phyloP scores from a whole-genome alignment of 2,113 vertebrate species.

The Pelvicachromis taeniatus region DNA sequence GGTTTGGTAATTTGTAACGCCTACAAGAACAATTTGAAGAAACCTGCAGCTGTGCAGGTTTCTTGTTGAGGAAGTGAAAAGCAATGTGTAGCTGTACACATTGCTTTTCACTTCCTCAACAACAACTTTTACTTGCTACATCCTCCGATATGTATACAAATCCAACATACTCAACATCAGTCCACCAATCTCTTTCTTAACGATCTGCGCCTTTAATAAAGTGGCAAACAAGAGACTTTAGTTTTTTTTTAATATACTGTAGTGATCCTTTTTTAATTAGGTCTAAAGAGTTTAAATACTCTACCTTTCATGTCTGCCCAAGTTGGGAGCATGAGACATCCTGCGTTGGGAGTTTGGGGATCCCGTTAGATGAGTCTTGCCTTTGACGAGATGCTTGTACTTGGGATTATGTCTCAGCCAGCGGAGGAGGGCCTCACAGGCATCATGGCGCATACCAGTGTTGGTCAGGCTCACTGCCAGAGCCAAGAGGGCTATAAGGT shows the following conservation, averaged over 20 bases:
- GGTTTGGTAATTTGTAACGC: not conserved
- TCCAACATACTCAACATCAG: not conserved
- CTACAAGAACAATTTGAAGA: not conserved
- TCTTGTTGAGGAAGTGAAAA: too few relatives aligned
- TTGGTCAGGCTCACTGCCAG: constrained; percentile 97
- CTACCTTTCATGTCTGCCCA: constrained; percentile 50
- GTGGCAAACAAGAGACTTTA: not conserved
- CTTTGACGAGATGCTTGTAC: constrained; percentile 87
- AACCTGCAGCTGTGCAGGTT: too few relatives aligned
- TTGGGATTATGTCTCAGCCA: constrained; percentile 95
- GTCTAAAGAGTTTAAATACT: not conserved
- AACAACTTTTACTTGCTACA: not conserved
- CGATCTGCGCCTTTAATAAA: not conserved
- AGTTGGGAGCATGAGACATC: constrained; percentile 76
- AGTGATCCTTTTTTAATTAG: not conserved
- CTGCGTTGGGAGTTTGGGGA: constrained; percentile 83
- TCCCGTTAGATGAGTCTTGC: constrained; percentile 74
- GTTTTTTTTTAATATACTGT: not conserved
- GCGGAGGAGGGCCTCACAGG: constrained; percentile 85
- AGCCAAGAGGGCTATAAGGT: constrained; percentile 90
- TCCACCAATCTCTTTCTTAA: too few relatives aligned
- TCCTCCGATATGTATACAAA: not conserved
- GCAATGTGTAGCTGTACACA: too few relatives aligned
- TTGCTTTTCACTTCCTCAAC: not conserved
- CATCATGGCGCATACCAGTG: constrained; percentile 90